Evolutionary conservation across 2,888 invertebrate species (phyloP).

Genomic region (Eugnorisma glareosa): DNA sequence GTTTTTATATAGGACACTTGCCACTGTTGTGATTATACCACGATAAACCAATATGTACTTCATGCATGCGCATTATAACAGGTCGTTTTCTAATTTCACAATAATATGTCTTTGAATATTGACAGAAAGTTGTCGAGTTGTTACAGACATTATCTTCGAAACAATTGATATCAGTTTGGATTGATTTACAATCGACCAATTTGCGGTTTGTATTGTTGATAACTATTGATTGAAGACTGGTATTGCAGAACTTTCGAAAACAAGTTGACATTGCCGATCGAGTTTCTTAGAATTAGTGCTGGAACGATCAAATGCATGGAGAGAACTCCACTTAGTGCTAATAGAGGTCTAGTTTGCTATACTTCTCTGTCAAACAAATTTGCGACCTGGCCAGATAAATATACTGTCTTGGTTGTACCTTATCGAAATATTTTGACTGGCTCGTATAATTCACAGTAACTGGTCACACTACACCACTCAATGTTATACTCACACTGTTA

Average conservation of each 20-base stretch:
- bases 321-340: conserved; percentile 58
- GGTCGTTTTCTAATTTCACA: conserved; percentile 30
- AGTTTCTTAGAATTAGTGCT: conserved; percentile 57
- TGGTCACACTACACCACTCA: conserved; percentile 63
- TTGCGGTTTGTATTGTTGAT: conserved; percentile 57
- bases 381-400: conserved; percentile 42
- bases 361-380: conserved; percentile 46
- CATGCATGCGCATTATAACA: conserved; percentile 18
- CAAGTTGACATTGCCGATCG: conserved; percentile 55
- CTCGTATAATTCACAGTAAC: conserved; percentile 53
- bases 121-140: conserved; percentile 35
- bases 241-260: conserved; percentile 53
- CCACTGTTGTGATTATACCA: conserved; percentile 52
- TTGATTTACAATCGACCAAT: conserved; percentile 52
- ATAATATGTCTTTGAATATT: conserved; percentile 28
- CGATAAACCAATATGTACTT: conserved; percentile 37
- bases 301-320: conserved; percentile 49
- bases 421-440: conserved; percentile 47
- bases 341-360: conserved; percentile 46
- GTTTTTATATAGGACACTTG: conserved; percentile 71
- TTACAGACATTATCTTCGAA: conserved; percentile 29
- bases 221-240: conserved; percentile 47
- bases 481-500: conserved; percentile 62
- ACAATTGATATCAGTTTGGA: conserved; percentile 47
- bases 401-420: conserved; percentile 34